phyloP scores from a whole-genome alignment of 53 echinoderm and acorn worm species.

The Astropecten irregularis region DNA sequence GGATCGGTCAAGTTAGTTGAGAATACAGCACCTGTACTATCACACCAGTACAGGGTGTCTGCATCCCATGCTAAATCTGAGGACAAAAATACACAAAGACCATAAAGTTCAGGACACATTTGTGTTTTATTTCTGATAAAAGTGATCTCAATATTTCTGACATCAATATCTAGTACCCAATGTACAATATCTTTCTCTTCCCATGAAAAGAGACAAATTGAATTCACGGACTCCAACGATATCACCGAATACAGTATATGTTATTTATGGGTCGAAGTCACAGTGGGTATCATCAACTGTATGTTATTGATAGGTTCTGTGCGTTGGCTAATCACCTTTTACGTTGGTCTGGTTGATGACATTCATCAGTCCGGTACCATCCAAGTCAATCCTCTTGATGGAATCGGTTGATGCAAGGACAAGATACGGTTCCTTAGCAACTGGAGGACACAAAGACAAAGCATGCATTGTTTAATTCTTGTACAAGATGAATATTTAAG shows the following conservation, averaged over 20 bases:
- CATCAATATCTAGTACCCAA: background rate
- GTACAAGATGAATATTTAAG: too few species aligned
- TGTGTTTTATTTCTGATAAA: background rate
- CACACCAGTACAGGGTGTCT: conserved; percentile 45
- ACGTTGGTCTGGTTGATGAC: background rate
- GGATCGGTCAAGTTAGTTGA: background rate
- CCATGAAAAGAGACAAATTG: too few species aligned
- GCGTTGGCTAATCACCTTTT: too few species aligned
- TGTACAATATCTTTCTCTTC: too few species aligned
- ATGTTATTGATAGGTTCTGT: too few species aligned
- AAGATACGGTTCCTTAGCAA: conserved; percentile 11
- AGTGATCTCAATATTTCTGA: background rate
- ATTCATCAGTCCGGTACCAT: conserved; percentile 30
- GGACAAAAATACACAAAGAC: background rate
- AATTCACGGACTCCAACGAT: too few species aligned
- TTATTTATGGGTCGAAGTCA: too few species aligned
- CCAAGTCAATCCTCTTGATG: conserved; percentile 45
- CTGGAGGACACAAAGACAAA: background rate
- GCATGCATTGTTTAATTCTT: background rate
- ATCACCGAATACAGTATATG: too few species aligned
- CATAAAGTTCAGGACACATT: background rate
- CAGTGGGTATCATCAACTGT: too few species aligned
- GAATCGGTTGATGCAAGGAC: conserved; percentile 34
- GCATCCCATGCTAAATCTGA: conserved; percentile 68
- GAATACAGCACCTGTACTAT: conserved; percentile 31